Conservation (phyloP, 2,113 vertebrate species). For the Hemichromis elongatus region DNA sequence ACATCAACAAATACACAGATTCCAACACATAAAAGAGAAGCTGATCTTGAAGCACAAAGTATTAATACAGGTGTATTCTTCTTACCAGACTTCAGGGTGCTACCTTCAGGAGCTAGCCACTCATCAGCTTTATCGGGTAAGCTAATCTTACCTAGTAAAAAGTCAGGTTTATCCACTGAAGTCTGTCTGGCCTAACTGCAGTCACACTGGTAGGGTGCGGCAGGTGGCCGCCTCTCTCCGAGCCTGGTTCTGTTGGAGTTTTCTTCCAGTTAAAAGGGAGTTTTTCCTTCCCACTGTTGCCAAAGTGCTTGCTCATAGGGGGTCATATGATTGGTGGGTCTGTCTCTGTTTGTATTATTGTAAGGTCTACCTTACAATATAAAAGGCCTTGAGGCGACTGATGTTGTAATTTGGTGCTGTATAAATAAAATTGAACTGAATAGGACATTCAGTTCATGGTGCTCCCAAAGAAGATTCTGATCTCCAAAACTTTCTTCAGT, state of each 20-base stretch:
- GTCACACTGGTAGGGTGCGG: rapidly evolving
- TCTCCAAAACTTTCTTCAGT: no score
- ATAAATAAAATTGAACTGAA: background rate
- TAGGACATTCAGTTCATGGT: no score
- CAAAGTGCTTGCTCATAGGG: background rate
- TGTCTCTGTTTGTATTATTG: background rate
- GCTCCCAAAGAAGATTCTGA: no score
- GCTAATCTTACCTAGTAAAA: background rate
- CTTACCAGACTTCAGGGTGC: background rate
- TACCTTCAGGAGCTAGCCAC: background rate
- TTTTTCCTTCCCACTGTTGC: no score
- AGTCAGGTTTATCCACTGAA: background rate
- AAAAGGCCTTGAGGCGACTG: background rate
- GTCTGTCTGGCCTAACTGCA: background rate
- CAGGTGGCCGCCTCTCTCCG: rapidly evolving
- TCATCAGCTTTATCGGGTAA: background rate
- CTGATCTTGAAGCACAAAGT: background rate
- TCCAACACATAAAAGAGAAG: background rate
- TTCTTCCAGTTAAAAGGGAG: no score
- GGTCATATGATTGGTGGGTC: background rate
- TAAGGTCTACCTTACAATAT: background rate
- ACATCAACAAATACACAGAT: background rate
- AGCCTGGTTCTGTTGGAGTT: no score
- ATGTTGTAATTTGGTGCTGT: background rate
- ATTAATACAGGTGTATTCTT: background rate